These are phyloP conservation scores for Heliconius congener DNA, from an alignment of 1,140 invertebrate genomes.

Conservation along the genomic window DNA sequence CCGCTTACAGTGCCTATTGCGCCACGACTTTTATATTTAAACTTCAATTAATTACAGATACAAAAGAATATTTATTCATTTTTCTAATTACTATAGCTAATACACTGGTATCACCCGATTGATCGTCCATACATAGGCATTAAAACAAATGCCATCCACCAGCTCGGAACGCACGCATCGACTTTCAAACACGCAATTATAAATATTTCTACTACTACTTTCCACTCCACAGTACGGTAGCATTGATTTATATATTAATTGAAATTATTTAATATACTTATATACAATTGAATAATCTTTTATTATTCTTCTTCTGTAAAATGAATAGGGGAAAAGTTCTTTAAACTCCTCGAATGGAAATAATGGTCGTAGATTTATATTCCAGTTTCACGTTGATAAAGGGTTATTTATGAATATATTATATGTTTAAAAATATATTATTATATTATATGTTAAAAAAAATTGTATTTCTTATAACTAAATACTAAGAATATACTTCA, in stretches of 20 bases:
- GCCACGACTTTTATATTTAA: not conserved
- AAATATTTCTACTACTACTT: slow-evolving; percentile 31
- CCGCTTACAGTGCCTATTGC: too few species aligned
- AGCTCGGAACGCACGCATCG: slow-evolving; percentile 58
- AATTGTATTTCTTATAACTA: too few species aligned
- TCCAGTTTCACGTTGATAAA: too few species aligned
- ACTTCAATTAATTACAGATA: not conserved
- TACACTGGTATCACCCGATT: slow-evolving; percentile 19
- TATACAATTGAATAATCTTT: too few species aligned
- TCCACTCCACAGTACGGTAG: slow-evolving; percentile 6
- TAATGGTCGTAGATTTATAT: too few species aligned
- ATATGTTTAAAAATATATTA: too few species aligned
- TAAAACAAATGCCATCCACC: slow-evolving; percentile 57
- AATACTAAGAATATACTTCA: too few species aligned
- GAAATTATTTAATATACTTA: not conserved
- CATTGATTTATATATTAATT: not conserved
- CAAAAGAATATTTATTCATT: not conserved
- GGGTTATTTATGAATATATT: too few species aligned
- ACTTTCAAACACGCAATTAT: slow-evolving; percentile 65
- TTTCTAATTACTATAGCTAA: not conserved
- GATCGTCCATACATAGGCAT: slow-evolving; percentile 20
- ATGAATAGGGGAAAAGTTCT: too few species aligned
- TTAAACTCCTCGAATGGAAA: too few species aligned
- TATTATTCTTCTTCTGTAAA: too few species aligned
- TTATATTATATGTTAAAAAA: too few species aligned